Evolutionary conservation across 2,797 vertebrate species (phyloP).

Genomic region (Liparis tanakae): DNA sequence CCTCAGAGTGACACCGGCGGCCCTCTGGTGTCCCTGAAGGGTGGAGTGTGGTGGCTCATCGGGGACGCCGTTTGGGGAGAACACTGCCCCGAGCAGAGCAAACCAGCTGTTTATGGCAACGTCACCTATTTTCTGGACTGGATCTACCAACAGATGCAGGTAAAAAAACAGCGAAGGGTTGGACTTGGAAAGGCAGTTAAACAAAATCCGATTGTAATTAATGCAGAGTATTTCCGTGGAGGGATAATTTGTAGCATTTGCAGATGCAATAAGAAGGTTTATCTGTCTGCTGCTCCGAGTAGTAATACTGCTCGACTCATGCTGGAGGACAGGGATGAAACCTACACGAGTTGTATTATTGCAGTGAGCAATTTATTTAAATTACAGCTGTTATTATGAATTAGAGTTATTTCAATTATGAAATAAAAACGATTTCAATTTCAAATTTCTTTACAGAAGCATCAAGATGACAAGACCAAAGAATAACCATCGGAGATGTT

Average conservation of each 20-base stretch:
- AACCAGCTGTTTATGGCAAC: conserved; percentile 87
- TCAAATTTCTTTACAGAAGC: conserved; percentile 57
- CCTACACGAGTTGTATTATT: conserved; percentile 5
- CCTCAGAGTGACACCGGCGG: conserved; percentile 86
- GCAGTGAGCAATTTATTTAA: neutral
- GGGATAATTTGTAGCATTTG: neutral
- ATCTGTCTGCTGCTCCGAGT: conserved; percentile 2
- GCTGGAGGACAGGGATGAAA: neutral
- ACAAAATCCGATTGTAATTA: neutral
- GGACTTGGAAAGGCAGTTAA: neutral
- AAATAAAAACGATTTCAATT: conserved; percentile 3
- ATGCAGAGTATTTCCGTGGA: neutral
- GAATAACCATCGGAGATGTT: neutral
- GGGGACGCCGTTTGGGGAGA: conserved; percentile 88
- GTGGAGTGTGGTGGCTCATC: conserved; percentile 86
- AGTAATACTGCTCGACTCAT: neutral
- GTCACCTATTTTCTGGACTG: conserved; percentile 85
- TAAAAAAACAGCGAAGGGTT: conserved; percentile 46
- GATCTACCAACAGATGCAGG: conserved; percentile 90
- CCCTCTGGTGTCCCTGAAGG: conserved; percentile 83
- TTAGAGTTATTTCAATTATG: too few species aligned
- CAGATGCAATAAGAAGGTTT: conserved; percentile 18
- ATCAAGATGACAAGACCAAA: conserved; percentile 42
- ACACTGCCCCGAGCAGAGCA: conserved; percentile 72
- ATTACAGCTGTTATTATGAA: neutral